Evolutionary conservation across 2,797 vertebrate genomes (phyloP), one percentile per base, ranked within the genome.

Genomic region (Lagodon rhomboides): DNA sequence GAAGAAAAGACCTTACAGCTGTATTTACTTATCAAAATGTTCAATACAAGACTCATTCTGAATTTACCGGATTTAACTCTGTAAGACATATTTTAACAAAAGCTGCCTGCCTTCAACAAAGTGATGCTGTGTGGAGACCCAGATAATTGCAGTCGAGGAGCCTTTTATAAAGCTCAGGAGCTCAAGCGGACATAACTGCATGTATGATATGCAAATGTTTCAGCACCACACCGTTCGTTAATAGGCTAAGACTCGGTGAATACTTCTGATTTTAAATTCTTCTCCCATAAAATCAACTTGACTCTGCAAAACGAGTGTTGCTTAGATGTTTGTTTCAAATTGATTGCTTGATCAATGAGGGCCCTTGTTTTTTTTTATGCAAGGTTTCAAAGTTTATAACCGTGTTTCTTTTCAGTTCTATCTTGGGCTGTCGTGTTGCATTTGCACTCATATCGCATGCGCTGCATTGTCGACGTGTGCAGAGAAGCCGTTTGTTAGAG

Each of bases 401-500:
- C 41, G 7, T 64, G 12, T 73, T 20, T 25, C 2, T 7, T 59
- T 59, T 54, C 10, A 50, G 6, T 49, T 79, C 30, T 23, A n/a
- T 64, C 68, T 69, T 38, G 55, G 62, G 68, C 49, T 44, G 49
- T 38, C 54, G 64, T 72, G 61, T 27, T 59, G 0, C 16, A 3
- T 30, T 34, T 68, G 5, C 1, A 0, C 20, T 87, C 67, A 89
- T 55, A 78, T n/a, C 17, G 65, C 79, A 67, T 63, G 66, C 9
- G 72, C 84, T 68, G 64, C 79, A 4, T 83, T 66, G 12, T 80
- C 54, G 4, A 15, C 59, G 2, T 87, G 84, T 1, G 70, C 47
- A 30, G 64, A 46, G 18, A 89, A 41, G 12, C 93, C 87, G 51
- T 90, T 92, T 17, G 80, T 77, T 18, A 76, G 43, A 5, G 80